Evolutionary conservation across 2,113 vertebrate species (phyloP).

Genomic region (Geococcyx californianus): DNA sequence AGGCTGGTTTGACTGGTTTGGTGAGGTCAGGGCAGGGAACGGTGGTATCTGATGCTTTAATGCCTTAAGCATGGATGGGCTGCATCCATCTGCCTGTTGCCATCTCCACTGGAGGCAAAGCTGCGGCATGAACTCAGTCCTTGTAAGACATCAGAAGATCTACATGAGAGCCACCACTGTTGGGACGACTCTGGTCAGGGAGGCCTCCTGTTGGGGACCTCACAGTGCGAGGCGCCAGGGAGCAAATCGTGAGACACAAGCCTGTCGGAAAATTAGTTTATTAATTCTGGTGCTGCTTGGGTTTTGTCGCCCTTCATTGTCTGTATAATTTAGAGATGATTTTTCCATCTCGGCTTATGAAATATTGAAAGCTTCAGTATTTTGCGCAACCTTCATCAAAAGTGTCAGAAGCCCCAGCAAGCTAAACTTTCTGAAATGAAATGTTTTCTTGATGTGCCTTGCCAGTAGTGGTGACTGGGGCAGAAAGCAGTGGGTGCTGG

Average conservation of each 20-base stretch:
- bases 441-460: not conserved
- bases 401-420: not conserved
- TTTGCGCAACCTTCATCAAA: constrained; percentile 9
- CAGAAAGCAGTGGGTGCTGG: not conserved
- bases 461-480: not conserved
- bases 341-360: constrained; percentile 48
- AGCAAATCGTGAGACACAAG: not conserved
- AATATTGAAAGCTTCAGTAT: not conserved
- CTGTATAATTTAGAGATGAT: constrained; percentile 2
- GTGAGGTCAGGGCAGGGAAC: not conserved
- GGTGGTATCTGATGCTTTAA: not conserved
- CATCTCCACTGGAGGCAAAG: not conserved
- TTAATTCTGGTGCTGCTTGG: not conserved
- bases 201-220: not conserved
- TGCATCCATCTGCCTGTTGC: not conserved
- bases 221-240: not conserved
- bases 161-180: not conserved
- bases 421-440: not conserved
- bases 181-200: rapidly evolving
- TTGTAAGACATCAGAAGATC: not conserved
- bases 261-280: not conserved
- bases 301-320: not conserved
- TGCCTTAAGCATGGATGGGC: not conserved
- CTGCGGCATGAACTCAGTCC: not conserved
- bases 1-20: not conserved